These are phyloP conservation scores for Epinotia brunnichana DNA, from an alignment of 2,888 invertebrate genomes.

Conservation along the genomic window DNA sequence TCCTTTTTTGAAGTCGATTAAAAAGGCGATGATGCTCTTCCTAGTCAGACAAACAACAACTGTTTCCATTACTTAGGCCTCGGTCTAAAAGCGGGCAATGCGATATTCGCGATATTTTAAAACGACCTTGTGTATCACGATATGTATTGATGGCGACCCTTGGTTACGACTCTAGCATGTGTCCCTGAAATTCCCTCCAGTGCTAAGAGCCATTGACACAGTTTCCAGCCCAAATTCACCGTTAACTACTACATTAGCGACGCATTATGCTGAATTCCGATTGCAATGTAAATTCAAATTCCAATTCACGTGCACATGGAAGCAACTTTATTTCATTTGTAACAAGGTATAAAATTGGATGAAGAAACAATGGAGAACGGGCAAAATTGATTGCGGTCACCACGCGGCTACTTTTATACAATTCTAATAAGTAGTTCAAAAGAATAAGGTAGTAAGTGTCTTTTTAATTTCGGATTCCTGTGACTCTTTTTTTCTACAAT, in stretches of 20 bases:
- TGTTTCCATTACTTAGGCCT: no score
- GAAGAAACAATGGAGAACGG: neutral
- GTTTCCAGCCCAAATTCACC: constrained; percentile 13
- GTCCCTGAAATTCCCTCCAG: constrained; percentile 1
- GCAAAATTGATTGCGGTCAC: constrained; percentile 15
- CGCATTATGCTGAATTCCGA: neutral
- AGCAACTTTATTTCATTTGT: neutral
- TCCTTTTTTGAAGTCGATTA: no score
- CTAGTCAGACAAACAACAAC: no score
- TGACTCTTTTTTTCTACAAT: neutral
- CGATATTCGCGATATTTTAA: no score
- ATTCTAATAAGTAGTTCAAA: neutral
- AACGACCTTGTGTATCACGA: no score
- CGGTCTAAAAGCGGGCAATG: no score
- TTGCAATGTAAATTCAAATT: neutral
- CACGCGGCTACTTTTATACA: neutral
- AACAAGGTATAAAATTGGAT: neutral
- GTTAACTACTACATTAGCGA: constrained; percentile 18
- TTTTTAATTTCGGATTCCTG: neutral
- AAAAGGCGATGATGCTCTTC: no score
- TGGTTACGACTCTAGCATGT: constrained; percentile 2
- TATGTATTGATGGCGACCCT: no score
- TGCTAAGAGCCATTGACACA: constrained; percentile 16
- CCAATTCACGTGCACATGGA: neutral
- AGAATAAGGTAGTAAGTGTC: neutral